Base-by-base conservation (phyloP, 2,113 vertebrate genomes). In the Lophochroa leadbeateri region DNA sequence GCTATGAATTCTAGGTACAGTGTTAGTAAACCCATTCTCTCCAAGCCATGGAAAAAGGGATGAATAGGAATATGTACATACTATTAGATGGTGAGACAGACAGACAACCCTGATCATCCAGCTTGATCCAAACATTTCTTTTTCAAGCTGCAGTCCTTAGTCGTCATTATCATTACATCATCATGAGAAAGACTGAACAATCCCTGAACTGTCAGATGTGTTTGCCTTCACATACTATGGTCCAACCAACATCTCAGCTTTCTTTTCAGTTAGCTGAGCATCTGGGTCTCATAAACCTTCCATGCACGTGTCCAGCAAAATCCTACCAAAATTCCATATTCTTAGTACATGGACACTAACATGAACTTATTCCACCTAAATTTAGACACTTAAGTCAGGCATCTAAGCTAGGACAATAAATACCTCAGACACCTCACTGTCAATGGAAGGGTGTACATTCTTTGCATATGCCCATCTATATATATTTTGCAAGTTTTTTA, bases 101-200 rank as follows among this genome's bases (percentile, higher is more conserved):
- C 7, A 31, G 35, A 31, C 9, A 63, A n/a, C 11, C 3, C 12
- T 39, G 28, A 23, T 85, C 13, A 67, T 28, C 14, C 61, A 79
- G 23, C 11, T 68, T 0, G 0, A 37, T 78, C 17, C 20, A 75
- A 65, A 52, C 0, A 1, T 17, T 10, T 70, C 19, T 63, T 67
- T 19, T 6, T 53, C 10, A 8, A 55, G 12, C 68, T 72, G 20
- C 53, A 61, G 27, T 41, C 25, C 13, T 63, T 16, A 37, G 27
- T 7, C 6, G 14, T 35, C 25, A 13, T 13, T 63, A 37, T 44
- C 17, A 6, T 10, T 57, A 41, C 12, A 39, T 2, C 14, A 27
- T 39, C 2, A 1, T 52, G n/a, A 72, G 44, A 81, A 80, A 80
- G 33, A 58, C 31, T 64, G 67, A 86, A 41, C 17, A 25, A 33